Percentiles rank a stretch among this genome's conserved stretches.
These are phyloP conservation scores for Lepetodrilus schrolli DNA, from an alignment of 2,888 invertebrate genomes.

Conservation along the genomic window DNA sequence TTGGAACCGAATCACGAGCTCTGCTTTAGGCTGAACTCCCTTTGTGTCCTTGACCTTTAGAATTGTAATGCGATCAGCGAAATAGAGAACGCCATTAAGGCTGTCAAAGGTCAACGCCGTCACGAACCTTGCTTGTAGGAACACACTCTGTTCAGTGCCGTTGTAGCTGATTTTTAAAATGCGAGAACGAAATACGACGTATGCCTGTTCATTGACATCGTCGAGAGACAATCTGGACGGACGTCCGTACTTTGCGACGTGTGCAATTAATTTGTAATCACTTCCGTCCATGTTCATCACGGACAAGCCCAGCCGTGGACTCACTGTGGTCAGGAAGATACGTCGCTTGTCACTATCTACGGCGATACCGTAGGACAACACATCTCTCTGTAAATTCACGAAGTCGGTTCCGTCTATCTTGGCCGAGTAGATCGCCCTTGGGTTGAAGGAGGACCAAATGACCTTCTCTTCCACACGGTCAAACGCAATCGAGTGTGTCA, in stretches of 20 bases:
- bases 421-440: neutral
- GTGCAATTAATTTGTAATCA: constrained; percentile 4
- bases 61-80: neutral
- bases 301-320: neutral
- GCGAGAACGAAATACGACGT: neutral
- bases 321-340: neutral
- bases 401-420: neutral
- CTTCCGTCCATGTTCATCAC: neutral
- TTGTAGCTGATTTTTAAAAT: neutral
- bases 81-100: neutral
- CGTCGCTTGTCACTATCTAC: neutral
- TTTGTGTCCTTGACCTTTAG: neutral
- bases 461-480: neutral
- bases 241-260: neutral
- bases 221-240: neutral
- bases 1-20: neutral
- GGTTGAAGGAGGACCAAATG: neutral
- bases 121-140: neutral
- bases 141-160: neutral
- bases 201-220: neutral
- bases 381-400: neutral
- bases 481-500: constrained; percentile 6
- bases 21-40: neutral
- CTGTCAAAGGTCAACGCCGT: constrained; percentile 14
- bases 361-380: neutral